Conservation (phyloP, 2,888 invertebrate species). For the Heterodera filipjevi region DNA sequence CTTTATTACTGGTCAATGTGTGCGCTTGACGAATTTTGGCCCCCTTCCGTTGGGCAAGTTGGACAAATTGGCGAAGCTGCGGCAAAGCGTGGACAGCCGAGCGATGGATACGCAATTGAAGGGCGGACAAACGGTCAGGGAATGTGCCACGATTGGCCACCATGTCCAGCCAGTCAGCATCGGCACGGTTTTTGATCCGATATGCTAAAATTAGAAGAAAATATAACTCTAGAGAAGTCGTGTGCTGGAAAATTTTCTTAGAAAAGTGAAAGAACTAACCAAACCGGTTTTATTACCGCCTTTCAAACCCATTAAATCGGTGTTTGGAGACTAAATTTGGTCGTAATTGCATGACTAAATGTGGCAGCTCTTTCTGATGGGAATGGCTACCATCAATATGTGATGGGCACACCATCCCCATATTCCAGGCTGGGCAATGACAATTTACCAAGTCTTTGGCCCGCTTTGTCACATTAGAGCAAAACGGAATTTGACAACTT, state of each 20-base stretch:
- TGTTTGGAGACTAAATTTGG: too few species aligned
- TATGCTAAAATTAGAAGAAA: constrained; percentile 11
- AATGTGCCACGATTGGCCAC: constrained; percentile 81
- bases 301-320: too few species aligned
- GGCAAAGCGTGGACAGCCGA: constrained; percentile 80
- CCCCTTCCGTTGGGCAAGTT: constrained; percentile 80
- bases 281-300: background rate
- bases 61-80: constrained; percentile 76
- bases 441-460: background rate
- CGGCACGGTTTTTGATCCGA: constrained; percentile 28
- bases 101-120: constrained; percentile 80
- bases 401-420: background rate
- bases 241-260: background rate
- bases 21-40: constrained; percentile 70
- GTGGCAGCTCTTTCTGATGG: background rate
- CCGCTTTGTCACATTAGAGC: background rate
- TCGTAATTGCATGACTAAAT: too few species aligned
- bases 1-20: constrained; percentile 71
- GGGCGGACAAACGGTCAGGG: constrained; percentile 83
- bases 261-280: too few species aligned
- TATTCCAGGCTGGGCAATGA: background rate
- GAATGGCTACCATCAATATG: background rate
- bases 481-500: background rate
- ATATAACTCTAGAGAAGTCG: background rate
- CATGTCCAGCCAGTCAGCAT: constrained; percentile 75